A percentile compares a stretch with the other conserved stretches of the same genome.
Evolutionary conservation across 2,888 invertebrate species (phyloP).

Genomic region (Thymelicus sylvestris): DNA sequence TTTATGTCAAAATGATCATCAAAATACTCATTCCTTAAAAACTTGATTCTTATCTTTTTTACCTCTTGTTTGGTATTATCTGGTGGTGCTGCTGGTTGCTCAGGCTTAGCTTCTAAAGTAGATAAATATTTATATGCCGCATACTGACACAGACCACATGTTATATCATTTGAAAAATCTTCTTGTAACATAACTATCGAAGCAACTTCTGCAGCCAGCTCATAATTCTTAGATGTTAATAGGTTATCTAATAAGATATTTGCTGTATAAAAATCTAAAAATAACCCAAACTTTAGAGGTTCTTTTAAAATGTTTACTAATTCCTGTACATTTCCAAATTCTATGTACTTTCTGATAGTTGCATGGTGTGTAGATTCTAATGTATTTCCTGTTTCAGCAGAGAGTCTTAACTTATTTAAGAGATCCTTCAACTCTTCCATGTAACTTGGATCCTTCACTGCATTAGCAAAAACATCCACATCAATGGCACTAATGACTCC

Average conservation of each 20-base stretch:
- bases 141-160: constrained; percentile 88
- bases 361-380: constrained; percentile 94
- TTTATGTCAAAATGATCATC: constrained; percentile 96
- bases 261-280: constrained; percentile 92
- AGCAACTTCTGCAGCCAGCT: constrained; percentile 90
- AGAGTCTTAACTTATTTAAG: constrained; percentile 88
- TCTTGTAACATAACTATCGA: constrained; percentile 95
- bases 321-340: constrained; percentile 84
- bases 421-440: constrained; percentile 90
- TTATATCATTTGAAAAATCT: constrained; percentile 90
- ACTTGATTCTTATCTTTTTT: constrained; percentile 90
- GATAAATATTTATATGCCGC: constrained; percentile 90
- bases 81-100: constrained; percentile 44
- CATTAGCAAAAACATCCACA: constrained; percentile 92
- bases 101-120: constrained; percentile 49
- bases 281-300: constrained; percentile 94
- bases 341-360: constrained; percentile 86
- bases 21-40: constrained; percentile 91
- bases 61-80: constrained; percentile 81
- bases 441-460: constrained; percentile 81
- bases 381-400: constrained; percentile 88
- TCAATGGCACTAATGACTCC: constrained; percentile 90
- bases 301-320: constrained; percentile 91
- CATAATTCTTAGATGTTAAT: constrained; percentile 87
- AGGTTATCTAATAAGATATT: constrained; percentile 93